phyloP scores from a whole-genome alignment of 2,797 vertebrate genomes.

The Centropyge bicolor region DNA sequence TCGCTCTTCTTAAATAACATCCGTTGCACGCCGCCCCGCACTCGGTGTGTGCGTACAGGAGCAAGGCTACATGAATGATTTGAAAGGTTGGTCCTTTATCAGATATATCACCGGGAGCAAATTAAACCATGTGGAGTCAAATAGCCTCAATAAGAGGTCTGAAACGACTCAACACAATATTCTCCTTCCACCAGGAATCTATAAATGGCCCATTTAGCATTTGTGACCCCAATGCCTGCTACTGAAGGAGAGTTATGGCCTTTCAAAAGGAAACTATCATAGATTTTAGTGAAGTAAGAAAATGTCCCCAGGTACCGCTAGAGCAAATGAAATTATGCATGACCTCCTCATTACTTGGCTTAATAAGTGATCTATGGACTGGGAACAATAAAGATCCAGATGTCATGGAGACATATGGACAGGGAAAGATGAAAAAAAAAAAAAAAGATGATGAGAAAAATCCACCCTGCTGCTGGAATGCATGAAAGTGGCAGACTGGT shows the following conservation, averaged over 20 bases:
- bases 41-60: slow-evolving; percentile 29
- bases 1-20: slow-evolving; percentile 62
- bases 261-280: slow-evolving; percentile 85
- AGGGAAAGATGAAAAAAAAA: slow-evolving; percentile 40
- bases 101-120: slow-evolving; percentile 77
- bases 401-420: slow-evolving; percentile 74
- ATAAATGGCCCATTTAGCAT: slow-evolving; percentile 87
- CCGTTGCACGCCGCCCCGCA: slow-evolving; percentile 5
- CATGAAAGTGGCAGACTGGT: slow-evolving; percentile 45
- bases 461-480: slow-evolving; percentile 44
- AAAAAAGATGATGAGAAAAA: slow-evolving; percentile 46
- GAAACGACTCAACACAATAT: slow-evolving; percentile 80
- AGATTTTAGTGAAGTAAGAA: slow-evolving; percentile 88
- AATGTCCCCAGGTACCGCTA: slow-evolving; percentile 84
- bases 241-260: slow-evolving; percentile 84
- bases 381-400: slow-evolving; percentile 80
- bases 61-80: slow-evolving; percentile 64
- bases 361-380: slow-evolving; percentile 84
- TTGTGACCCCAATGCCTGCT: slow-evolving; percentile 84
- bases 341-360: slow-evolving; percentile 83
- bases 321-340: slow-evolving; percentile 87
- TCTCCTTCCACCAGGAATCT: slow-evolving; percentile 81
- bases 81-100: slow-evolving; percentile 68
- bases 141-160: slow-evolving; percentile 77
- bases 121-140: slow-evolving; percentile 82